Base-by-base conservation (phyloP, 2,797 vertebrate genomes). In the Microctenopoma steveboyesi region DNA sequence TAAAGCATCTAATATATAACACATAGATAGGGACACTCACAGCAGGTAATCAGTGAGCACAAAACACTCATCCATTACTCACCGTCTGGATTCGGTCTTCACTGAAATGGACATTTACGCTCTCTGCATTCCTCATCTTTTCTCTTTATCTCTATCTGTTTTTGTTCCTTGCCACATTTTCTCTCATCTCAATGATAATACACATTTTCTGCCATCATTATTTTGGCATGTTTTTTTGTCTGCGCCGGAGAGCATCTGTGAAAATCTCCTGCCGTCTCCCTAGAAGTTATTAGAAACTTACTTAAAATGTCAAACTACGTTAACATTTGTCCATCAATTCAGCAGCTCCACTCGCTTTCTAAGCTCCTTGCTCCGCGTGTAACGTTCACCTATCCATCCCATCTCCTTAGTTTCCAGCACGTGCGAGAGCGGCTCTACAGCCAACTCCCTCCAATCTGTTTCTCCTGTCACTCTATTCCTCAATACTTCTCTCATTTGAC, bases 391-490 rank as follows among this genome's bases (percentile, higher is more conserved):
- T 3, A 30, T 39, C 49, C 61, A 16, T 33, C 35, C 46, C 27
- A 14, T 69, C 62, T 50, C 33, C 46, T 75, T 51, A 48, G 64
- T 47, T 66, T 55, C 40, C 57, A 84, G 51, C 42, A 52, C 49
- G 61, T 64, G 52, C 25, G 18, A 63, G 58, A 74, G 69, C 0
- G 4, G 47, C 62, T 71, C 59, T 65, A 39, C 57, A 64, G 65
- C 65, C 74, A 16, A 68, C 76, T 72, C 64, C 67, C 51, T 75
- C 61, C 79, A 85, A 65, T 86, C 81, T 87, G 78, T 72, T 81
- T 77, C 76, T 47, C 54, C 76, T 77, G 79, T 91, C 85, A 84
- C 51, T 82, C 66, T 63, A 10, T 56, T 64, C 49, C 60, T 69
- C 64, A 47, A 33, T 33, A 47, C 64, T 52, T 42, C 57, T 50